Evolutionary conservation across 2,888 invertebrate species (phyloP), one percentile per base, ranked within the genome.

Genomic region (Pyrocoelia pectoralis): DNA sequence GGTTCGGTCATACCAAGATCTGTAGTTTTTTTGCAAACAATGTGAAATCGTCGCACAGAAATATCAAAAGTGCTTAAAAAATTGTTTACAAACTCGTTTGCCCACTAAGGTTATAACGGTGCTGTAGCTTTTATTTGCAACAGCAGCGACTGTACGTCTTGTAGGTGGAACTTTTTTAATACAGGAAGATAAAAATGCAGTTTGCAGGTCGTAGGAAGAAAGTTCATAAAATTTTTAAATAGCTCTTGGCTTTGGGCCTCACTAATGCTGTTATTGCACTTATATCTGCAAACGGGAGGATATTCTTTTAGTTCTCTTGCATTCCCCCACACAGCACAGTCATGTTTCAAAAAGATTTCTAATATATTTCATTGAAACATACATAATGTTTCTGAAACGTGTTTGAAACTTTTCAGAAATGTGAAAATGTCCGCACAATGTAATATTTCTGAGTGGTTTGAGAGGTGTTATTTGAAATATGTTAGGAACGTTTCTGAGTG

Each of bases 211-310:
- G 10, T 38, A 38, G 3, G 12, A 38, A 38, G n/a, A 9, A 5
- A 38, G 43, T 17, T 52, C 33, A 52, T 59, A 59, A 46, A 52
- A 59, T n/a, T 53, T 28, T 18, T 29, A 28, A 59, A 59, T 38
- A 38, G n/a, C 2, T 13, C 14, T 15, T 60, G 33, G 19, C 48
- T 46, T 15, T 46, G 19, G n/a, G 8, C 18, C 49, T 53, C 53
- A 10, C 19, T n/a, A 29, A 53, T 17, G 14, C 33, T 53, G 48
- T 43, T 18, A 46, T 59, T 59, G 14, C 59, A 59, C 13, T 53
- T 28, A 41, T 53, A 53, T 53, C 60, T 38, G 19, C 53, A 60
- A 40, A 5, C n/a, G 46, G 53, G 54, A 18, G 9, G 29, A 29
- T 52, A 59, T 6, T 24, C 28, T 38, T 18, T 15, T 12, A 52